Base-by-base conservation (phyloP, 2,888 invertebrate species). In the Gryllus longicercus region DNA sequence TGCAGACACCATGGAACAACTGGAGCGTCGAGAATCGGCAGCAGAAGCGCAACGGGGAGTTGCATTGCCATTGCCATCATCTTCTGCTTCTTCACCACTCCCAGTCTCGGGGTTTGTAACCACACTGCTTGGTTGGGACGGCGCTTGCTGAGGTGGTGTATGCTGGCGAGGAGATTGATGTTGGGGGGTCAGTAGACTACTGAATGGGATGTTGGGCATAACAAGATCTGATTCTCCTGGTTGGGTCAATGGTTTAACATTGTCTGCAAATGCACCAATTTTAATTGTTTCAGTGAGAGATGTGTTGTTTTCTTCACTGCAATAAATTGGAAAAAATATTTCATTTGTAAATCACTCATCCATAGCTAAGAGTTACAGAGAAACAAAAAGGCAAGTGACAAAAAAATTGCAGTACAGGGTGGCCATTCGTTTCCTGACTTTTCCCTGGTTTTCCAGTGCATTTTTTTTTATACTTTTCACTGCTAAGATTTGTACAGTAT, bases 181-280 rank as follows among this genome's bases (percentile, higher is more conserved):
- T 80, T 85, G 85, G 50, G 88, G 88, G 50, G 87, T 86, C 82
- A 90, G 85, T 21, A 90, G 85, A 81, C 88, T 91, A 84, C 90
- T 92, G 83, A 95, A 91, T 0, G 95, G 94, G 80, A 92, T 91
- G 84, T 92, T 88, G 21, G 91, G 88, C 83, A 90, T 86, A 81
- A 90, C 87, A 83, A 89, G 87, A 83, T 91, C 90, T 74, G 91
- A 89, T 14, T 84, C 84, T 75, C 81, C 50, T 12, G 82, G 80
- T 16, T 38, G 80, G 76, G 51, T 83, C 89, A 89, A 18, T 88
- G 85, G 90, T 89, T 77, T 89, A 86, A 85, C 82, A 85, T 89
- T 88, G 84, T 93, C 93, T 11, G 93, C 94, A 86, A 95, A 95
- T 1, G 95, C 94, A 75, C 94, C 95, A 0, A 93, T 91, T 83